Conservation (phyloP, 2,113 vertebrate genomes). For the Carollia perspicillata region DNA sequence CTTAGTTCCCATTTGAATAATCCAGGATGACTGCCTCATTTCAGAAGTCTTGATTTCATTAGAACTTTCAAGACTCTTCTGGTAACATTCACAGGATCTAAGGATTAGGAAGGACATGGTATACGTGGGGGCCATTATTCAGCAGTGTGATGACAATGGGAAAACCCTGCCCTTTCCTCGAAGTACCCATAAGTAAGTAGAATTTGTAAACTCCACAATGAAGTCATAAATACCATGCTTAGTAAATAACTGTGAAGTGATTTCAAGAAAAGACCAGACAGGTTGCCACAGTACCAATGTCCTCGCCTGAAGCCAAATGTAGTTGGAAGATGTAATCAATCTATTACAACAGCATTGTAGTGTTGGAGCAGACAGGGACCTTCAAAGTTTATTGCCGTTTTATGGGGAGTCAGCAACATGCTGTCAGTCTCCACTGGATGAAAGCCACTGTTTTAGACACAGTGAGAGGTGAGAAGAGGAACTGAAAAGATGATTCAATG, state of each 20-base stretch:
- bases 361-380: slow-evolving; percentile 8
- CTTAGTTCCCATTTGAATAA: not conserved
- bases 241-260: slow-evolving; percentile 44
- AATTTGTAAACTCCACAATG: not conserved
- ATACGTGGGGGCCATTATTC: not conserved
- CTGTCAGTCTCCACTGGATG: not conserved
- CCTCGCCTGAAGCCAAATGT: slow-evolving; percentile 40
- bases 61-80: not conserved
- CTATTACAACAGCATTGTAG: slow-evolving; percentile 33
- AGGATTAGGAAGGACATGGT: not conserved
- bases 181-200: not conserved
- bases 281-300: slow-evolving; percentile 44
- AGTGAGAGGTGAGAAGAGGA: not conserved
- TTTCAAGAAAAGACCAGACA: slow-evolving; percentile 18
- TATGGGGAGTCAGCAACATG: not conserved
- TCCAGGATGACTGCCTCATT: not conserved
- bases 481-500: not conserved
- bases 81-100: not conserved
- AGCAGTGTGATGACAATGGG: not conserved
- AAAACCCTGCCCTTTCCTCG: not conserved
- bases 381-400: slow-evolving; percentile 26
- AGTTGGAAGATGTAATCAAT: slow-evolving; percentile 38
- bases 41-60: not conserved
- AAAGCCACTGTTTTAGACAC: not conserved
- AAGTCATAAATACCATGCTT: not conserved